Evolutionary conservation across 1,140 invertebrate genomes (phyloP), one percentile per base, ranked within the genome.

Genomic region (Rhagoletis zephyria): DNA sequence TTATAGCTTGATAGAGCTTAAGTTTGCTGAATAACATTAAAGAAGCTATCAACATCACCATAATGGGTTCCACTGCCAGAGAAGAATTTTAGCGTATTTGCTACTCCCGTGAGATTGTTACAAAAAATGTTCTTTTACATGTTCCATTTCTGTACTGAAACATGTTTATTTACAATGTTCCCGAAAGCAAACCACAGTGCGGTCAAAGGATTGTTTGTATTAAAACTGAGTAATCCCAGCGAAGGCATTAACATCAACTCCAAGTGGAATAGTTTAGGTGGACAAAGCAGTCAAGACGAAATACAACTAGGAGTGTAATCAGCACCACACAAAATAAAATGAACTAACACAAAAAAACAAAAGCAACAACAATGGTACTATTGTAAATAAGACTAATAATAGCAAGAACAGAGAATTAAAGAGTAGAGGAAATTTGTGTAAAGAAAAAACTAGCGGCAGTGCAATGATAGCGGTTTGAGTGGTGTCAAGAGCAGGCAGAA

Each of bases 401-500:
- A 16, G 10, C 67, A 70, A 70, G 42, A 45, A 67, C 40, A 48
- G 45, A 30, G 30, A 30, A 30, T 30, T 4, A 74, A 74, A 56
- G 51, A 56, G 51, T 42, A 45, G 42, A 16, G 42, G 10, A 10
- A 56, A 56, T 56, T 56, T 56, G 0, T 7, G 16, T 45, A 16
- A 48, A 16, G 1, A 67, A 42, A 30, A 67, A 42, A 74, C 5
- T 74, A 40, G 67, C 40, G 42, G 67, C 4, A 48, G 45, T 48
- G 67, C 40, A 10, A 63, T 16, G 9, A 14, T 14, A 74, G 67
- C 42, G 40, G 40, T 42, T 74, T 6, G 16, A 74, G 67, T 74
- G 67, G 40, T 74, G 67, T 74, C 67, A 74, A 74, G 12, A 45
- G 16, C 67, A 74, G 40, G 40, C 42, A 48, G 67, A 45, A 74